A percentile compares a stretch with the other conserved stretches of the same genome.
These are phyloP conservation scores for Heliconius eleuchia DNA, from an alignment of 1,140 invertebrate species.

Conservation along the genomic window DNA sequence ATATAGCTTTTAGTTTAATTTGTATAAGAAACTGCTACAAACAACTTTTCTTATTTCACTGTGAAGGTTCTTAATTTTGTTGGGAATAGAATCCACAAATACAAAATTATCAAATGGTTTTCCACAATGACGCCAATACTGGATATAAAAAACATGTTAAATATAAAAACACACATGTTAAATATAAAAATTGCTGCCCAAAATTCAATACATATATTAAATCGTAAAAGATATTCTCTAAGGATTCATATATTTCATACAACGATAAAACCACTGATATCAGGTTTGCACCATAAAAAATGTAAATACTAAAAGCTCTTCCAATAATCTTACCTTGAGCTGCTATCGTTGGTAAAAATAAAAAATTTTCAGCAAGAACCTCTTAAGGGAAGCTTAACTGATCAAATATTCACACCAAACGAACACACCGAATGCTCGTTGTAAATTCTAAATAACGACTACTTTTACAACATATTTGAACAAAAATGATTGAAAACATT, in stretches of 20 bases:
- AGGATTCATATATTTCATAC: background rate
- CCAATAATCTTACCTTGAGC: conserved; percentile 25
- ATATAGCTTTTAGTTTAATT: no score
- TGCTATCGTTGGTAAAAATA: conserved; percentile 17
- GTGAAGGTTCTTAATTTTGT: no score
- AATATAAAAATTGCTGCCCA: background rate
- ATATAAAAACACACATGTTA: no score
- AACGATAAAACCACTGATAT: conserved; percentile 6
- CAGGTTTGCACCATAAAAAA: conserved; percentile 23
- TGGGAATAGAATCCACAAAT: no score
- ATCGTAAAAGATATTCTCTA: background rate
- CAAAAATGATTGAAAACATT: background rate
- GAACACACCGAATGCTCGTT: conserved; percentile 1
- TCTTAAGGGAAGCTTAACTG: conserved; percentile 16
- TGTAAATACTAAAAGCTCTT: conserved; percentile 23
- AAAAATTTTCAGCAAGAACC: conserved; percentile 10
- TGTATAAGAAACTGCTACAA: no score
- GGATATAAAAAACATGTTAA: no score
- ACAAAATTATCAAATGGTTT: no score
- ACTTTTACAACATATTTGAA: background rate
- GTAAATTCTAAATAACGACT: conserved; percentile 6
- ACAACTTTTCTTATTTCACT: no score
- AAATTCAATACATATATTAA: background rate
- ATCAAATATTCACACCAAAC: conserved; percentile 17
- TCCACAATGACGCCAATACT: no score